Evolutionary conservation across 2,113 vertebrate species (phyloP).

Genomic region (Odontesthes bonariensis): DNA sequence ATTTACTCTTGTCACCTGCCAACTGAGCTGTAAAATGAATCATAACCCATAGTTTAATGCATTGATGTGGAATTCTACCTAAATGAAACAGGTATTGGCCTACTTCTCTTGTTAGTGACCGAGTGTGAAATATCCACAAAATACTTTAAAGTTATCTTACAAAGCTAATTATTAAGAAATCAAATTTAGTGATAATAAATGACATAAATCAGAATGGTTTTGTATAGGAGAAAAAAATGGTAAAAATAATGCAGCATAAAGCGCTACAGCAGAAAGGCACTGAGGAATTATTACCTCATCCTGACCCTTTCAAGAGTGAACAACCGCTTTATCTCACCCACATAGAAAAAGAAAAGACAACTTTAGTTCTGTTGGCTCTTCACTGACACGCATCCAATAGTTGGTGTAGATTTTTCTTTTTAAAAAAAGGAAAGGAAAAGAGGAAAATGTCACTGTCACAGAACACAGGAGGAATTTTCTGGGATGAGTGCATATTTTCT

Average conservation of each 20-base stretch:
- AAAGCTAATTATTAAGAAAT: neutral
- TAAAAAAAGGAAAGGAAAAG: neutral
- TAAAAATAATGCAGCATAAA: no score
- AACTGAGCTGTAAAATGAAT: no score
- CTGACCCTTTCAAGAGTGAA: neutral
- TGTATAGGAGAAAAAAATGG: no score
- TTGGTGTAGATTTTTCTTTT: neutral
- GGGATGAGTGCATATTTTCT: slow-evolving; percentile 24
- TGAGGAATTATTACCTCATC: neutral
- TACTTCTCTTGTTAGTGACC: no score
- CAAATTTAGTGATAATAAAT: neutral
- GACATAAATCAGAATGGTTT: no score
- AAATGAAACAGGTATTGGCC: no score
- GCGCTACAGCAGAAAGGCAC: no score
- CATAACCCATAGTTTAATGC: no score
- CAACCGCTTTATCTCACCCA: slow-evolving; percentile 9
- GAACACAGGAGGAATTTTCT: slow-evolving; percentile 16
- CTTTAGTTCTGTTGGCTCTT: slow-evolving; percentile 21
- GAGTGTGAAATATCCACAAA: neutral
- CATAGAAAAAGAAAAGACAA: slow-evolving; percentile 19
- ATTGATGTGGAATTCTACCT: no score
- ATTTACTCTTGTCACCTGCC: no score
- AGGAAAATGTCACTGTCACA: slow-evolving; percentile 18
- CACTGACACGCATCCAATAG: slow-evolving; percentile 22
- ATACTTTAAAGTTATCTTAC: neutral